Evolutionary conservation across 2,888 invertebrate genomes (phyloP), one percentile per base, ranked within the genome.

Genomic region (Orthonevra nobilis): DNA sequence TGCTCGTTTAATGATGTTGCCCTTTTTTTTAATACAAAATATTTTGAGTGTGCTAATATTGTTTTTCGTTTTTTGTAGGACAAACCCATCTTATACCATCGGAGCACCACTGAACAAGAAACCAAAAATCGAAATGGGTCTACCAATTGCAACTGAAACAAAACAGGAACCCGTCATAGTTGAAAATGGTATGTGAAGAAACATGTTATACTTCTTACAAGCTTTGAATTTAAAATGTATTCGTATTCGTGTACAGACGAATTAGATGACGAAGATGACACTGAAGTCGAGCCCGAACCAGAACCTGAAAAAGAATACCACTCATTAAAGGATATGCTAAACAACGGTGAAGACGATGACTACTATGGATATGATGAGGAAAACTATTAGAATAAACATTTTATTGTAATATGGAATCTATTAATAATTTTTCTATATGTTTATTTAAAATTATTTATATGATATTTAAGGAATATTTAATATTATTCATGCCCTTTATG

Each of bases 281-380:
- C 68, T 17, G 85, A 85, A 19, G 90, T 90, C 2, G 85, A 89
- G 1, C 90, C 89, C 3, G 85, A 89, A 0, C 90, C 89, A 0
- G 88, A 85, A 17, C 87, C 85, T 3, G 87, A 87, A 56, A 83
- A 84, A 0, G 91, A 91, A 83, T 84, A 91, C 68, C 86, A 86
- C 34, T 92, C 92, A 0, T 86, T 92, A 0, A 91, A 91, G 9
- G 91, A 91, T 63, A 91, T 92, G 90, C 84, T 92, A 28, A 93
- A 92, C 82, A 91, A 91, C 64, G 90, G 90, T n/a, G 92, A 92
- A 12, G 92, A 92, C 14, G 92, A 92, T 9, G 92, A 92, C 20
- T 92, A 92, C 46, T 93, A 92, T 82, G 93, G 91, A 58, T 93
- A 92, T 81, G 93, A 94, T 61, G 94, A 94, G 77, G 94, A 94